These are phyloP conservation scores for Stenotaenia linearis DNA, from an alignment of 2,888 invertebrate genomes.

Conservation along the genomic window DNA sequence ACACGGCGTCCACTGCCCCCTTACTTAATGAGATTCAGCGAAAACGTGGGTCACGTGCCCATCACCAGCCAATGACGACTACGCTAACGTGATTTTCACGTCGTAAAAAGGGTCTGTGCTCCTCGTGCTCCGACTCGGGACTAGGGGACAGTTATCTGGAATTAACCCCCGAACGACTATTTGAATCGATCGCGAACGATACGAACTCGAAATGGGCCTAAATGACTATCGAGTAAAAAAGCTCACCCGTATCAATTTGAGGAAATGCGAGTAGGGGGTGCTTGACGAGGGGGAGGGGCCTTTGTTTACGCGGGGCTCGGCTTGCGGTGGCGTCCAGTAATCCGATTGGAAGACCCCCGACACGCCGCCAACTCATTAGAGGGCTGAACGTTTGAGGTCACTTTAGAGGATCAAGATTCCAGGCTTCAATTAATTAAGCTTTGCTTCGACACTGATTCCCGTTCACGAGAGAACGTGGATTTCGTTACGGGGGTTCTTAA, in stretches of 20 bases:
- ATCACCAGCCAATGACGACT: conserved; percentile 28
- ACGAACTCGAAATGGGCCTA: conserved; percentile 8
- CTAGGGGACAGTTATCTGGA: conserved; percentile 6
- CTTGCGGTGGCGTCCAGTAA: conserved; percentile 13
- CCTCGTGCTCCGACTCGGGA: background rate
- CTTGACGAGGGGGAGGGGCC: conserved; percentile 13
- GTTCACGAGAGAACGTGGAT: background rate
- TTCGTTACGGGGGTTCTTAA: conserved; percentile 8
- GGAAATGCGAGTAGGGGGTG: conserved; percentile 18
- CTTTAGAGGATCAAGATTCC: conserved; percentile 23
- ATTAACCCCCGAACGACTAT: conserved; percentile 23
- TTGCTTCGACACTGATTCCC: conserved; percentile 8
- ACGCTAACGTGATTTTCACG: conserved; percentile 26
- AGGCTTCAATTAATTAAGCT: conserved; percentile 14
- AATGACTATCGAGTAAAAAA: background rate
- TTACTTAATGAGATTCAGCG: conserved; percentile 35
- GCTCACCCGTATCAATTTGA: background rate
- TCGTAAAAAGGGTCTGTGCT: conserved; percentile 29
- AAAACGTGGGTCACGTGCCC: conserved; percentile 32
- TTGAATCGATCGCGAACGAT: conserved; percentile 15
- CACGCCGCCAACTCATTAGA: conserved; percentile 22
- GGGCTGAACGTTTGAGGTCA: conserved; percentile 20
- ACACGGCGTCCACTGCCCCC: conserved; percentile 24
- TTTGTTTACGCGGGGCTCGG: conserved; percentile 29
- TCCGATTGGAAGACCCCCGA: conserved; percentile 31